phyloP scores from a whole-genome alignment of 2,797 vertebrate genomes.

The Spinibarbus caldwelli region DNA sequence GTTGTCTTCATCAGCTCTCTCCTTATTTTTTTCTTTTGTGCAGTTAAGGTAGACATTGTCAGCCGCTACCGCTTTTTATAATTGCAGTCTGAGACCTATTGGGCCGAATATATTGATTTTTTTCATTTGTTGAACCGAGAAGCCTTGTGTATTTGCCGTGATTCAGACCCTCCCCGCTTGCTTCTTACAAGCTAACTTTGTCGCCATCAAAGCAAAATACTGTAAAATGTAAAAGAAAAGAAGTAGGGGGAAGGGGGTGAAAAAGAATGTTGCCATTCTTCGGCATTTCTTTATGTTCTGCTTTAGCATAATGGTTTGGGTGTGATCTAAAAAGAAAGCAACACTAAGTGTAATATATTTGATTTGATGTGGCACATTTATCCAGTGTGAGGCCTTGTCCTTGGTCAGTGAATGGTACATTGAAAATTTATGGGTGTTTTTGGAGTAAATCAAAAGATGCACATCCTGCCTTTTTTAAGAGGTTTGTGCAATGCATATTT shows the following conservation, averaged over 20 bases:
- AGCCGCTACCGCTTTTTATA: constrained; percentile 67
- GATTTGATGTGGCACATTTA: constrained; percentile 47
- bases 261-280: constrained; percentile 72
- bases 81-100: constrained; percentile 73
- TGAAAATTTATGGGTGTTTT: constrained; percentile 49
- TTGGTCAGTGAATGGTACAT: constrained; percentile 57
- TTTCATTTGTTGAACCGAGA: constrained; percentile 46
- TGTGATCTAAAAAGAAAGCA: constrained; percentile 47
- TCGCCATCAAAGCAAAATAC: constrained; percentile 73
- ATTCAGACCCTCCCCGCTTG: constrained; percentile 65
- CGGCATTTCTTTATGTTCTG: constrained; percentile 70
- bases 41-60: constrained; percentile 62
- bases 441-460: constrained; percentile 46
- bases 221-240: constrained; percentile 22
- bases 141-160: constrained; percentile 65
- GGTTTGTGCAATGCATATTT: constrained; percentile 30
- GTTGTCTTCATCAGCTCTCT: constrained; percentile 42
- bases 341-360: constrained; percentile 50
- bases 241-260: constrained; percentile 60
- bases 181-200: constrained; percentile 66
- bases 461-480: constrained; percentile 11
- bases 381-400: constrained; percentile 43
- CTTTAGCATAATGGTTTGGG: constrained; percentile 42
- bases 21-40: constrained; percentile 52
- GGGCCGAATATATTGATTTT: constrained; percentile 71